Conservation (phyloP, 2,797 vertebrate genomes). For the Kryptopterus vitreolus region DNA sequence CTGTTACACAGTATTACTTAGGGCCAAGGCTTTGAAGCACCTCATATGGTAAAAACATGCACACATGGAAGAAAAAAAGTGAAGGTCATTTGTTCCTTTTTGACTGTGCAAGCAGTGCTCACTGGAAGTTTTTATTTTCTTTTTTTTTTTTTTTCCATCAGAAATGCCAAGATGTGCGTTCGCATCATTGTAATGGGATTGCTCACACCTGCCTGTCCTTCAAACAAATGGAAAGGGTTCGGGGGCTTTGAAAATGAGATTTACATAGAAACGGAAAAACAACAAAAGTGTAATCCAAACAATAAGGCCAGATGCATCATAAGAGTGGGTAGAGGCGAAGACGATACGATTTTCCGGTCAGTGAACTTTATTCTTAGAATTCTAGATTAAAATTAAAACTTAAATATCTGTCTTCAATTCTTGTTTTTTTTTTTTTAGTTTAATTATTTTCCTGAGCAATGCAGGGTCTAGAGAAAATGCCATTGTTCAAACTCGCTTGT, state of each 20-base stretch:
- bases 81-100: slow-evolving; percentile 56
- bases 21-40: not conserved
- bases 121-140: too few relatives aligned
- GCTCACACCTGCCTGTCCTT: slow-evolving; percentile 69
- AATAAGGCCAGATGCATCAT: slow-evolving; percentile 53
- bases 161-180: slow-evolving; percentile 64
- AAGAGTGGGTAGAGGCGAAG: slow-evolving; percentile 29
- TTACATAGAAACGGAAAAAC: slow-evolving; percentile 63
- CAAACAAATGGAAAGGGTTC: slow-evolving; percentile 57
- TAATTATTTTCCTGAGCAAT: not conserved
- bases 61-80: not conserved
- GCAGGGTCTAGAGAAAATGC: not conserved
- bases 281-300: slow-evolving; percentile 61
- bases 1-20: not conserved
- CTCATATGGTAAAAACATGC: slow-evolving; percentile 1
- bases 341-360: slow-evolving; percentile 42
- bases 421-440: not conserved
- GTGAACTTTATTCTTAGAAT: not conserved
- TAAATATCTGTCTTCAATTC: not conserved
- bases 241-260: slow-evolving; percentile 68
- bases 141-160: slow-evolving; percentile 39
- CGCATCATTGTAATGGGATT: slow-evolving; percentile 69
- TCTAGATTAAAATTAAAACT: not conserved
- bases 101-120: slow-evolving; percentile 41
- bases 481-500: not conserved